Base-by-base conservation (phyloP, 2,797 vertebrate species). In the Fringilla coelebs region DNA sequence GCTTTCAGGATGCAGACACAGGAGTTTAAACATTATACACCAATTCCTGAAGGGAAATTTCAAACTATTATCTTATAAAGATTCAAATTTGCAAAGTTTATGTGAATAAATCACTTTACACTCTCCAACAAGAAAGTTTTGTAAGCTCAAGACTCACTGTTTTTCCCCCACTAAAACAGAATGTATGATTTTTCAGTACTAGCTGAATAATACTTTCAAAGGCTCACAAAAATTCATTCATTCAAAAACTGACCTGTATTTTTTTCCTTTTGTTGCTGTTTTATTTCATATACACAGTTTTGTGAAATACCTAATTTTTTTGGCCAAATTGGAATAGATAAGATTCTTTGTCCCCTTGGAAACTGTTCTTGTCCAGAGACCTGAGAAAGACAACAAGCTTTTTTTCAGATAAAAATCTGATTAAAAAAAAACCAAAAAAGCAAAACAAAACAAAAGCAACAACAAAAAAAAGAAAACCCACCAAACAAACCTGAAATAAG, bases 301-400 rank as follows among this genome's bases (percentile, higher is more conserved):
- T 98, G 98, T 77, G 97, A 98, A 98, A 99, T 99, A 76, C 99
- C 99, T 82, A 99, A 94, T 86, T 97, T 98, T 85, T 89, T 96
- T 63, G 99, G 99, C 99, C 99, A 99, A 97, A 99, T 98, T 3
- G 99, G 99, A 87, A 97, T 97, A 58, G 97, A 72, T 89, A 99
- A 98, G 85, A 98, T 95, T 91, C 98, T 98, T 86, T 98, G 98
- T 48, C 98, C 98, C 91, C 98, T 98, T 76, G 98, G 96, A 85
- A 89, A 98, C 58, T 93, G 94, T 94, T 99, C 99, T 98, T 99
- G 99, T 88, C 99, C 99, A 32, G 99, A 99, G 48, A 99, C 99
- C 99, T 99, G 94, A 86, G 92, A 63, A 88, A 84, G 71, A 87
- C 85, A 84, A 88, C 2, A 13, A 63, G 12, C 0, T 48, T 91